phyloP scores from a whole-genome alignment of 2,797 vertebrate species.

The Catharus ustulatus region DNA sequence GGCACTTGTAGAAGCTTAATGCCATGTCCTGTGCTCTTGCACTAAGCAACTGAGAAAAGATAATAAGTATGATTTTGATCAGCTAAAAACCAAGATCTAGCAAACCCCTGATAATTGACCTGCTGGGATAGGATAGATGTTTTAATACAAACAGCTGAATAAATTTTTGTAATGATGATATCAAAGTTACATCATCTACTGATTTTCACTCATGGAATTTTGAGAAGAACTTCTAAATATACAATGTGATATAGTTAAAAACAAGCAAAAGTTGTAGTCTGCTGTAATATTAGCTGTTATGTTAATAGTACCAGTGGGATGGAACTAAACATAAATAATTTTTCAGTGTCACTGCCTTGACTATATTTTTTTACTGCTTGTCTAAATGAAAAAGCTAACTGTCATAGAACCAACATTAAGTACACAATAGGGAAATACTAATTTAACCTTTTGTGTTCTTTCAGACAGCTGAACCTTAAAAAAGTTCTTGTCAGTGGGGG shows the following conservation, averaged over 20 bases:
- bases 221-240: background rate
- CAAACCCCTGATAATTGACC: background rate
- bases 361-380: background rate
- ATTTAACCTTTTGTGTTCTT: slow-evolving; percentile 2
- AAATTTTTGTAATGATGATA: background rate
- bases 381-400: background rate
- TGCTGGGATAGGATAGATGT: background rate
- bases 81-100: background rate
- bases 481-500: slow-evolving; percentile 94
- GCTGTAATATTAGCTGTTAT: background rate
- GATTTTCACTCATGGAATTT: background rate
- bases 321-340: background rate
- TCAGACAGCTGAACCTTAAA: slow-evolving; percentile 92
- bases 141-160: background rate
- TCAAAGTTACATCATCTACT: background rate
- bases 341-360: background rate
- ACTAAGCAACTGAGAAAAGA: background rate
- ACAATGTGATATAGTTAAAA: background rate
- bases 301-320: background rate
- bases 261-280: background rate
- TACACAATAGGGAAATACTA: background rate
- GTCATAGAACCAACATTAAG: background rate
- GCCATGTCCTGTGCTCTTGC: background rate
- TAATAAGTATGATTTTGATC: background rate
- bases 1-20: background rate